phyloP scores from a whole-genome alignment of 2,888 invertebrate genomes.

The Netelia inedita region DNA sequence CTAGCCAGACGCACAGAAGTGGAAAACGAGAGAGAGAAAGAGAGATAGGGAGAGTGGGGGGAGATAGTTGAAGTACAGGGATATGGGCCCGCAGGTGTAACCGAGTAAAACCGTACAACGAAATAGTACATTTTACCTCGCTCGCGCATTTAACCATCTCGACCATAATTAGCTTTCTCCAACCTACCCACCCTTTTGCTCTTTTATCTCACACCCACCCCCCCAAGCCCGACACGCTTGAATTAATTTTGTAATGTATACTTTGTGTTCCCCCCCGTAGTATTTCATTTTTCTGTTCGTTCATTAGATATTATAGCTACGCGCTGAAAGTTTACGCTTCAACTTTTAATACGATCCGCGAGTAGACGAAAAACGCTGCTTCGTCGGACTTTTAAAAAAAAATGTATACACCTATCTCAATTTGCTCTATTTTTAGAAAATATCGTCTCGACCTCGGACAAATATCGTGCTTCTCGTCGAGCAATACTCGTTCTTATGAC shows the following conservation, averaged over 20 bases:
- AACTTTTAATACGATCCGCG: background rate
- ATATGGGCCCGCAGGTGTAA: slow-evolving; percentile 18
- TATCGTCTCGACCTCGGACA: no score
- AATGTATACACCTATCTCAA: no score
- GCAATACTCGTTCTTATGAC: slow-evolving; percentile 28
- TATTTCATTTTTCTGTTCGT: slow-evolving; percentile 1
- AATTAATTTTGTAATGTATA: slow-evolving; percentile 54
- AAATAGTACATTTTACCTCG: slow-evolving; percentile 41
- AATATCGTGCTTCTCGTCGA: background rate
- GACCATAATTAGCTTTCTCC: slow-evolving; percentile 39
- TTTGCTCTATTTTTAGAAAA: no score
- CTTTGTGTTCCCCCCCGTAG: slow-evolving; percentile 18
- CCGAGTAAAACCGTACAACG: background rate
- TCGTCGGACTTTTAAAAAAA: no score
- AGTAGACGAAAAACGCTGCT: background rate
- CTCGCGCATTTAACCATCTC: slow-evolving; percentile 42
- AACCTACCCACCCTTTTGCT: background rate
- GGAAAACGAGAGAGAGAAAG: background rate
- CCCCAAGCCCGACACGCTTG: slow-evolving; percentile 12
- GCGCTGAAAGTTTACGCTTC: background rate
- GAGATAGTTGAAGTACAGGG: slow-evolving; percentile 2
- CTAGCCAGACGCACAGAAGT: background rate
- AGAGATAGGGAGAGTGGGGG: no score
- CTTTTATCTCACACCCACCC: slow-evolving; percentile 8
- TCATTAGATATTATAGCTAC: slow-evolving; percentile 37